Evolutionary conservation across 2,888 invertebrate species (phyloP), one percentile per base, ranked within the genome.

Genomic region (Dryococelus australis): DNA sequence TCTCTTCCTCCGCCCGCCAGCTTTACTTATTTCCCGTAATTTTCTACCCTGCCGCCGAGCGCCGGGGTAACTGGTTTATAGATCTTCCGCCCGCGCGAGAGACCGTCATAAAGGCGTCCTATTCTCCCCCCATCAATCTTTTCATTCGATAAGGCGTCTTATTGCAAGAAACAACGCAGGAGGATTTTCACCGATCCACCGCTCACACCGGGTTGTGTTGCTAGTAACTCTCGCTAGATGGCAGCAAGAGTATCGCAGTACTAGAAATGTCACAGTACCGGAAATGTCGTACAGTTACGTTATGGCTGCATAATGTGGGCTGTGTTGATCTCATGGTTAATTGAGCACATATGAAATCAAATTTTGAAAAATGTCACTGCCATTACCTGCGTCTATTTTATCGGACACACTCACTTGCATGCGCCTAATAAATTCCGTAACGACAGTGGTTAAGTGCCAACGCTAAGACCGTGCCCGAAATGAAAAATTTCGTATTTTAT

Each of bases 1-100:
- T 65, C 65, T 65, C 65, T 65, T n/a, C n/a, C 65, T 65, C 65
- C 65, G 65, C 65, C 65, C n/a, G 65, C 65, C 65, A 65, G 65
- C 65, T 65, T 65, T 65, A 65, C 65, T 65, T 65, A 65, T 65
- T 65, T 65, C 65, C 65, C 65, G 65, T 65, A 65, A 65, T 65
- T 65, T 65, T 65, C 65, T 65, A n/a, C 65, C 65, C 65, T 65
- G 65, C 65, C 65, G 65, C 65, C 65, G 65, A 65, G 65, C 24
- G 65, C 65, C 65, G 65, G 65, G 24, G 65, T 65, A 65, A 65
- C 65, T 65, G 65, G 65, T 65, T 65, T 65, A 65, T 65, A n/a
- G 65, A 24, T 24, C 65, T 65, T 65, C 65, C 65, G 20, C 65
- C n/a, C 65, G 65, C 47, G 16, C 65, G 65, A 65, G 65, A 65